These are phyloP conservation scores for Sialis fuliginosa DNA, from an alignment of 2,888 invertebrate species.

Conservation along the genomic window DNA sequence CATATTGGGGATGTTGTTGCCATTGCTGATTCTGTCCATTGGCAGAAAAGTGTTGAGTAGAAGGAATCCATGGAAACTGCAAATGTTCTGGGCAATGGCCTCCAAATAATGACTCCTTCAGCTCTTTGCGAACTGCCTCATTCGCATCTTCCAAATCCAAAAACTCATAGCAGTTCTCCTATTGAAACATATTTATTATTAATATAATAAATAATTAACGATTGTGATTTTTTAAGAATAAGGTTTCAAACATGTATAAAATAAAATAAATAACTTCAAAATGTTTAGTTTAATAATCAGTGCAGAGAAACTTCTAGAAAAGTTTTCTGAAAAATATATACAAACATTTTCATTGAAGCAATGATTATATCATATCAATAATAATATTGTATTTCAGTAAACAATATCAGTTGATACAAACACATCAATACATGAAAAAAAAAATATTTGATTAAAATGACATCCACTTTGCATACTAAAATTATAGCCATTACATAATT, in stretches of 20 bases:
- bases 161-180: slow-evolving; percentile 31
- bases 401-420: no score
- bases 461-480: no score
- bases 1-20: not conserved
- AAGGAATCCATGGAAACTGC: slow-evolving; percentile 21
- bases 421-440: no score
- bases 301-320: no score
- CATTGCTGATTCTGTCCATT: not conserved
- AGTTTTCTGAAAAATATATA: no score
- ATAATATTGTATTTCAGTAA: no score
- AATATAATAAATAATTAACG: not conserved
- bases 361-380: no score
- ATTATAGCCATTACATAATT: no score
- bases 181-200: no score
- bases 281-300: not conserved
- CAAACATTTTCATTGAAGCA: no score
- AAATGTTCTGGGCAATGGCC: slow-evolving; percentile 20
- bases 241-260: not conserved
- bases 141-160: slow-evolving; percentile 56
- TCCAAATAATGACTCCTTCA: slow-evolving; percentile 39
- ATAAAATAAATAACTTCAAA: not conserved
- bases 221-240: not conserved
- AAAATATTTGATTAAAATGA: no score
- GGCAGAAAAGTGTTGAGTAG: not conserved
- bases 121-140: slow-evolving; percentile 44